Conservation (phyloP, 2,113 vertebrate genomes). For the Hipposideros armiger region DNA sequence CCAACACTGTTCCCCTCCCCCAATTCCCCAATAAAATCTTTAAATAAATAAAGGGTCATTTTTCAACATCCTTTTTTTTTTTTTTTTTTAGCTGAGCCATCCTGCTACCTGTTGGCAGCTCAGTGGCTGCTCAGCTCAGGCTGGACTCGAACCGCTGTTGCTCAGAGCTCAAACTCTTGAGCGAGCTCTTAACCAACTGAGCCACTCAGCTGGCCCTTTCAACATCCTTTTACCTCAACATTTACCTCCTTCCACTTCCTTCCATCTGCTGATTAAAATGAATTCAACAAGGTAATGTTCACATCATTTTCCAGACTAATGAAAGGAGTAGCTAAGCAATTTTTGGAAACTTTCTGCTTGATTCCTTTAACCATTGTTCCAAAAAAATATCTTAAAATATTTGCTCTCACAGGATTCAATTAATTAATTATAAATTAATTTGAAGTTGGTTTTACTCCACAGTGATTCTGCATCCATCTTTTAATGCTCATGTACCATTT, state of each 20-base stretch:
- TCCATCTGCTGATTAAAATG: slow-evolving; percentile 68
- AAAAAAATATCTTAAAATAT: slow-evolving; percentile 8
- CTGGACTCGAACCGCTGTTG: too few species aligned
- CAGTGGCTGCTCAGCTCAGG: too few species aligned
- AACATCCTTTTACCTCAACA: neutral
- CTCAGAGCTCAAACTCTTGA: too few species aligned
- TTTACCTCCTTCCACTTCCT: slow-evolving; percentile 49
- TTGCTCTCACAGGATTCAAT: neutral
- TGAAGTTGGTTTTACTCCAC: neutral
- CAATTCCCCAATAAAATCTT: too few species aligned
- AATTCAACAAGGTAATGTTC: slow-evolving; percentile 64
- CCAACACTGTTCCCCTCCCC: too few species aligned
- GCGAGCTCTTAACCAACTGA: too few species aligned
- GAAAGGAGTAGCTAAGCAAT: slow-evolving; percentile 14
- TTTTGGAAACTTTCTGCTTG: slow-evolving; percentile 54
- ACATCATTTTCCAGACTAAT: slow-evolving; percentile 40
- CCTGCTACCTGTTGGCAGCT: too few species aligned
- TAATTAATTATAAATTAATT: slow-evolving; percentile 57
- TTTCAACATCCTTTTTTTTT: too few species aligned
- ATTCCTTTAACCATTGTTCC: slow-evolving; percentile 34
- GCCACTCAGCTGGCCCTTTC: too few species aligned
- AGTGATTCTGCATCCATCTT: neutral
- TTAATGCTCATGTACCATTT: neutral
- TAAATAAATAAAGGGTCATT: too few species aligned
- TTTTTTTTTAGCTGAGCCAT: too few species aligned